phyloP scores from a whole-genome alignment of 2,888 invertebrate genomes.

The Pseudanteris insignis region DNA sequence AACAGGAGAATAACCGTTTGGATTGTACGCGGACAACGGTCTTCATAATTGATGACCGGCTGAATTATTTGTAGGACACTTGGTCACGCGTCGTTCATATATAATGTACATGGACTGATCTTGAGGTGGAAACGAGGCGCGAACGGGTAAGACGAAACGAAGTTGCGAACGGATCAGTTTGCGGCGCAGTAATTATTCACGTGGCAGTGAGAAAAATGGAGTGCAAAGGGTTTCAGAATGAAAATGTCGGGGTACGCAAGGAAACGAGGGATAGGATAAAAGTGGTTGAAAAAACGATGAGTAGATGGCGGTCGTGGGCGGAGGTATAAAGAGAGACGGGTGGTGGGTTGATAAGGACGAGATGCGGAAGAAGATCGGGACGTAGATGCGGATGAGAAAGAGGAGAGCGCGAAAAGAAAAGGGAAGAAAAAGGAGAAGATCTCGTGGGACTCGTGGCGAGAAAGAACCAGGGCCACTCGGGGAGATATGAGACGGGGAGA shows the following conservation, averaged over 20 bases:
- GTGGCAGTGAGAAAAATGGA: constrained; percentile 26
- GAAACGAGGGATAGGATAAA: constrained; percentile 23
- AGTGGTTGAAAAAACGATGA: constrained; percentile 16
- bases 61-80: constrained; percentile 29
- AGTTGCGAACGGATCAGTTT: constrained; percentile 32
- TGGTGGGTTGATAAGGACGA: constrained; percentile 21
- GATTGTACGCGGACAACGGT: constrained; percentile 2
- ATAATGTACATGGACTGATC: constrained; percentile 22
- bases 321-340: constrained; percentile 22
- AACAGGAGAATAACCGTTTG: not conserved
- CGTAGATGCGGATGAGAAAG: constrained; percentile 37
- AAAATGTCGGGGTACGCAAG: constrained; percentile 11
- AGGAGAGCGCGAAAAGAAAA: constrained; percentile 33
- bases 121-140: constrained; percentile 24
- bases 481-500: constrained; percentile 47
- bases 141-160: constrained; percentile 10
- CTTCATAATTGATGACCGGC: constrained; percentile 16
- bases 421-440: constrained; percentile 47
- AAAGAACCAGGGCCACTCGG: constrained; percentile 57
- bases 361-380: constrained; percentile 31
- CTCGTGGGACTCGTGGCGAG: constrained; percentile 58
- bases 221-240: constrained; percentile 14
- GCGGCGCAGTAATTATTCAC: constrained; percentile 40
- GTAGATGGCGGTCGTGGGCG: constrained; percentile 5
- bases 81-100: constrained; percentile 27